Evolutionary conservation across 2,797 vertebrate genomes (phyloP), one percentile per base, ranked within the genome.

Genomic region (Okamejei kenojei): DNA sequence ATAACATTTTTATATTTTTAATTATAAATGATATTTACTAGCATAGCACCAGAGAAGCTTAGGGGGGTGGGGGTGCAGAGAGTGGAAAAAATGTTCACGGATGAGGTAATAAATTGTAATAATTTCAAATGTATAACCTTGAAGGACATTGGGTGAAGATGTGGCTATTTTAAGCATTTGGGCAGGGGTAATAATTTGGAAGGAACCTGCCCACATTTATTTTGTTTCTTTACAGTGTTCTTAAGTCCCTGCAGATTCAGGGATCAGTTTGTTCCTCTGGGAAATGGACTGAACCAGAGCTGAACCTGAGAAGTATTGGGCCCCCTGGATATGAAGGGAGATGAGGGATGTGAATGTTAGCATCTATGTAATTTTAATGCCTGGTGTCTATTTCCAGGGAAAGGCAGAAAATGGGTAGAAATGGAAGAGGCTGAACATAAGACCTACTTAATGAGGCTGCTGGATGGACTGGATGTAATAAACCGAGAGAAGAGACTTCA

Each of bases 401-500:
- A 95, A 19, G 95, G 94, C 84, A 95, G 95, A 94, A 96, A 97
- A 94, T 99, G 99, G 98, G 96, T 96, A 58, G 96, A 98, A 94
- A 95, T 99, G 96, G 95, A 94, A 1, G 81, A 94, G 93, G 95
- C 96, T 90, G 96, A 97, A 95, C 98, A 99, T 95, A 97, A 96
- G 95, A 93, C 97, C 38, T 97, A 98, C 0, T 94, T 99, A 93
- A 99, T 99, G 98, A 96, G 94, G 80, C 96, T 99, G 76, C 95
- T 99, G 95, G 98, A 99, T 8, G 97, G 97, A 10, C 95, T 99
- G 94, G 98, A 99, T 95, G 98, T 99, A 95, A 98, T 98, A 13
- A 97, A 97, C 95, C 96, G 98, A 93, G 98, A 99, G 94, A 97
- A 95, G 96, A 96, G 98, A 93, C 97, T 99, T 92, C 96, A 96